phyloP scores from a whole-genome alignment of 23 tunicate genomes.

The Trididemnum clinides region DNA sequence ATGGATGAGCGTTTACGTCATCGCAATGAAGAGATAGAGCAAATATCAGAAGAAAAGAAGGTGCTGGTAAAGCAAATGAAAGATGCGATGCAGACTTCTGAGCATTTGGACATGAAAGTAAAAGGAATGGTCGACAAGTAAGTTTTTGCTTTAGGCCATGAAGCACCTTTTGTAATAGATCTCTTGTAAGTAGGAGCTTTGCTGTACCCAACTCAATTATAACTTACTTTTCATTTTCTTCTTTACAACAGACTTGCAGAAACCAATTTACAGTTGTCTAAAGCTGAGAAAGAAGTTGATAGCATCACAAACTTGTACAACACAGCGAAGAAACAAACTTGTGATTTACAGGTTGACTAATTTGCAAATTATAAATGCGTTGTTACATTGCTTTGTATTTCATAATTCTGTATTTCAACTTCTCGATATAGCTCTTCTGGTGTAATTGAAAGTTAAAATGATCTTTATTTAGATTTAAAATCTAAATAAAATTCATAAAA shows the following conservation, averaged over 20 bases:
- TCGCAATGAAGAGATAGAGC: slow-evolving; percentile 56
- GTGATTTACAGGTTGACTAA: slow-evolving; percentile 55
- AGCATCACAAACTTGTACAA: slow-evolving; percentile 52
- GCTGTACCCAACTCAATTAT: no score
- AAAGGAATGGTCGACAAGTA: slow-evolving; percentile 53
- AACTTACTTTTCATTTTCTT: no score
- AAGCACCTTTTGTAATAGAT: no score
- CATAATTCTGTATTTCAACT: no score
- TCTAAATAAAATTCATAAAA: no score
- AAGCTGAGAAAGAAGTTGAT: slow-evolving; percentile 53
- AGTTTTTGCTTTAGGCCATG: slow-evolving; percentile 6
- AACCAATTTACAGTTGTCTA: slow-evolving; percentile 25
- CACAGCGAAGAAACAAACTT: slow-evolving; percentile 55
- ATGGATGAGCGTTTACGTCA: slow-evolving; percentile 57
- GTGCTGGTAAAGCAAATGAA: slow-evolving; percentile 39
- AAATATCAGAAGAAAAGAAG: slow-evolving; percentile 65
- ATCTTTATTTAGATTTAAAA: no score
- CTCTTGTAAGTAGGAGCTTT: no score
- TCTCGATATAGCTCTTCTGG: no score
- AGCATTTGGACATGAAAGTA: slow-evolving; percentile 47
- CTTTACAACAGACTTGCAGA: slow-evolving; percentile 40
- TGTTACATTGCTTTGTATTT: no score
- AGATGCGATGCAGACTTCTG: slow-evolving; percentile 40
- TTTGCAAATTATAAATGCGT: no score
- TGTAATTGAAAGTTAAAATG: no score